These are phyloP conservation scores for Pycnomerus fuliginosus DNA, from an alignment of 2,888 invertebrate genomes.

Conservation along the genomic window DNA sequence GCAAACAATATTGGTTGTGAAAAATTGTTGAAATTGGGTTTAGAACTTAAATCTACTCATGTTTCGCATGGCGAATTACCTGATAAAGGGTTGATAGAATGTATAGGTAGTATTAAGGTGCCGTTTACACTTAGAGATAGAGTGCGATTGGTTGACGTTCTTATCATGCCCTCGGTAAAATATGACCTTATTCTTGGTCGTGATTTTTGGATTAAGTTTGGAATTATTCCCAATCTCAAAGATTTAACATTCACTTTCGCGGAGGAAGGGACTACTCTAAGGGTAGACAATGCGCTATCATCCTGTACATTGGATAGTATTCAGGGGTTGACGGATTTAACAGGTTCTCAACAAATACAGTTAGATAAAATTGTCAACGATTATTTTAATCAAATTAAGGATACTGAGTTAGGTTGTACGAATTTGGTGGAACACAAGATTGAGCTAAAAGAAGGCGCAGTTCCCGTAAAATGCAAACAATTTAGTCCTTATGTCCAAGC, in stretches of 20 bases:
- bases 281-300: too few relatives aligned
- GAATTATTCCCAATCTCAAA: constrained; percentile 6
- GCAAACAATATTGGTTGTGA: too few relatives aligned
- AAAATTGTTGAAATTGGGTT: too few relatives aligned
- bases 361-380: not conserved
- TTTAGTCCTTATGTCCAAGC: not conserved
- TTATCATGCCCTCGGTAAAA: constrained; percentile 1
- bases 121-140: not conserved
- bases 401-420: constrained; percentile 7
- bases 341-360: not conserved
- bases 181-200: constrained; percentile 6
- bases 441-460: not conserved
- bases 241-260: not conserved
- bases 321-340: not conserved
- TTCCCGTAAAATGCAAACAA: constrained; percentile 1
- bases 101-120: too few relatives aligned
- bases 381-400: constrained; percentile 5
- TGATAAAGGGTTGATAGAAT: too few relatives aligned
- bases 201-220: constrained; percentile 10
- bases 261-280: not conserved
- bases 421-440: constrained; percentile 14
- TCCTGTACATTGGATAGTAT: too few relatives aligned
- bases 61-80: too few relatives aligned
- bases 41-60: too few relatives aligned
- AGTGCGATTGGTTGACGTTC: constrained; percentile 1